Percentiles rank a stretch among this genome's conserved stretches.
phyloP scores from a whole-genome alignment of 2,888 invertebrate species.

The Drosophila macrothrix region DNA sequence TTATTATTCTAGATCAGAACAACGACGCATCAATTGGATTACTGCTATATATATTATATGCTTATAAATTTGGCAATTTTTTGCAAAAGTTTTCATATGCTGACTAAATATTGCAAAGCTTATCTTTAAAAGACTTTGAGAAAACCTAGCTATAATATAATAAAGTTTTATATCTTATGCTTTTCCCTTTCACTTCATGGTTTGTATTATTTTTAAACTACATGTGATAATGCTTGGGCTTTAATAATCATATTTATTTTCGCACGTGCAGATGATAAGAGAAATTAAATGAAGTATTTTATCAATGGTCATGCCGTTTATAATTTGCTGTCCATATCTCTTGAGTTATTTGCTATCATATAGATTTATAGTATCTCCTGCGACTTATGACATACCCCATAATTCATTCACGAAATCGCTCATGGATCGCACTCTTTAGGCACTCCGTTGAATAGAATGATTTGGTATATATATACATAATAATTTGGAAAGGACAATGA shows the following conservation, averaged over 20 bases:
- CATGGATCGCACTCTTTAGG: conserved; percentile 19
- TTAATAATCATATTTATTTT: conserved; percentile 19
- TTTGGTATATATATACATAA: not conserved
- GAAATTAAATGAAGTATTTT: conserved; percentile 27
- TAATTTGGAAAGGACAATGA: conserved; percentile 36
- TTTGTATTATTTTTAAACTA: conserved; percentile 8
- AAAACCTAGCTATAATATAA: not conserved
- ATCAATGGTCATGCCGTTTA: conserved; percentile 31
- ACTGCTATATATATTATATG: not conserved
- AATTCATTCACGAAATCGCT: conserved; percentile 9
- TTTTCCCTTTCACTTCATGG: not conserved
- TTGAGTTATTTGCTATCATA: conserved; percentile 17
- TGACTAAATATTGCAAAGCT: not conserved
- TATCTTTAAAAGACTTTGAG: not conserved
- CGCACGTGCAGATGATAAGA: conserved; percentile 32
- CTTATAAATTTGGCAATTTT: not conserved
- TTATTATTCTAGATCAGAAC: not conserved
- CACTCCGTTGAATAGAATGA: conserved; percentile 23
- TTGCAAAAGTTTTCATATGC: not conserved
- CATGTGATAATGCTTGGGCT: conserved; percentile 33
- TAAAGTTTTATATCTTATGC: not conserved
- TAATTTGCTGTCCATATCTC: conserved; percentile 24
- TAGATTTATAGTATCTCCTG: not conserved
- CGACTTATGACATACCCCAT: conserved; percentile 3
- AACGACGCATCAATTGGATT: not conserved